Conservation (phyloP, 2,888 invertebrate species). For the Sylvicola cinctus region DNA sequence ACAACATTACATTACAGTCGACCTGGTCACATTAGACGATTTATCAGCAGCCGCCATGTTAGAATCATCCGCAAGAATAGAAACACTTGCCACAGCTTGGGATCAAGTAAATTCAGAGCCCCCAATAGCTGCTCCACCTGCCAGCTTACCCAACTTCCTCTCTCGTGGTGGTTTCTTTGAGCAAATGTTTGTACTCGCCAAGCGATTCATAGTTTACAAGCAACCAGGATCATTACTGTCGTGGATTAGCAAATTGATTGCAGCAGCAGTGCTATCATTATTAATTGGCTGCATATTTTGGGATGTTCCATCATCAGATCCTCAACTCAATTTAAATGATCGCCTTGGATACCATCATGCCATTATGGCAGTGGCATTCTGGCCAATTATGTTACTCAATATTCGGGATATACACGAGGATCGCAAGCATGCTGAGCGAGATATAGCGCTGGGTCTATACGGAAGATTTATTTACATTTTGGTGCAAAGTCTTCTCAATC, state of each 20-base stretch:
- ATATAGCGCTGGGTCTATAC: slow-evolving; percentile 62
- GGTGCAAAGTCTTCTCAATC: slow-evolving; percentile 53
- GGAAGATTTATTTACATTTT: slow-evolving; percentile 57
- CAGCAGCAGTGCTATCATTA: slow-evolving; percentile 64
- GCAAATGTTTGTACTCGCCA: slow-evolving; percentile 46
- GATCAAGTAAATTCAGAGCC: slow-evolving; percentile 27
- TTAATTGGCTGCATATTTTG: slow-evolving; percentile 74
- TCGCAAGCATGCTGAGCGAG: slow-evolving; percentile 49
- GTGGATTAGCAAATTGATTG: slow-evolving; percentile 55
- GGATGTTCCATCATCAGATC: slow-evolving; percentile 63
- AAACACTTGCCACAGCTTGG: slow-evolving; percentile 62
- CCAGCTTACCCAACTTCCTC: slow-evolving; percentile 45
- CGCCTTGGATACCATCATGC: slow-evolving; percentile 71
- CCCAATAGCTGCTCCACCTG: slow-evolving; percentile 46
- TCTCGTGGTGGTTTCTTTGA: slow-evolving; percentile 40
- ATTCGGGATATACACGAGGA: slow-evolving; percentile 25
- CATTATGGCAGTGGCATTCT: slow-evolving; percentile 52
- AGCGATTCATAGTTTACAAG: slow-evolving; percentile 42
- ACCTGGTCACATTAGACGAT: slow-evolving; percentile 82
- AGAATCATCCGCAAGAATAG: slow-evolving; percentile 84
- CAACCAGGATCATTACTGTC: slow-evolving; percentile 68
- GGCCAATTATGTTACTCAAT: slow-evolving; percentile 52
- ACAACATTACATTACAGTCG: slow-evolving; percentile 39
- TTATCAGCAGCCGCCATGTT: slow-evolving; percentile 85
- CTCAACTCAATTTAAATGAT: slow-evolving; percentile 50